Conservation (phyloP, 2,113 vertebrate genomes). For the Cyanoliseus patagonus region DNA sequence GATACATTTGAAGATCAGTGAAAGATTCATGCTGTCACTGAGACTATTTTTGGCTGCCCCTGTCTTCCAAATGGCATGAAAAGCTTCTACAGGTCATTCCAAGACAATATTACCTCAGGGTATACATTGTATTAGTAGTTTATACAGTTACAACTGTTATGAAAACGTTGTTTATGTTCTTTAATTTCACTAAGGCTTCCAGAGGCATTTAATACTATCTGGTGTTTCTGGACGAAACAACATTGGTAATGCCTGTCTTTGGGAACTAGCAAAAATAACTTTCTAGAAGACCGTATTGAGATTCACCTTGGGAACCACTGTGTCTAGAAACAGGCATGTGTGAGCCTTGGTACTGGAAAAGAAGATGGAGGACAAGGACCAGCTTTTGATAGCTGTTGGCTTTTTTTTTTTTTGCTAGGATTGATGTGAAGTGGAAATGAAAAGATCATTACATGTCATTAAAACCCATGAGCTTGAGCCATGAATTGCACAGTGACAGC, state of each 20-base stretch:
- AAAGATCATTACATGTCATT: neutral
- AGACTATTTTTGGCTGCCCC: slow-evolving; percentile 22
- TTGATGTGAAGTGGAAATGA: neutral
- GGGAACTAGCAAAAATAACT: neutral
- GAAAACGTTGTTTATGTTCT: neutral
- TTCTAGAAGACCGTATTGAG: neutral
- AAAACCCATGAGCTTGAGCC: neutral
- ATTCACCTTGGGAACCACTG: neutral
- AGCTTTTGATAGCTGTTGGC: neutral
- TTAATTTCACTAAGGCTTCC: neutral
- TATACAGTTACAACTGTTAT: neutral
- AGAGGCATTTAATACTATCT: neutral
- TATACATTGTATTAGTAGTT: neutral
- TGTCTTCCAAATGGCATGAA: neutral
- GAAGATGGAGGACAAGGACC: neutral
- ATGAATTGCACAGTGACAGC: neutral
- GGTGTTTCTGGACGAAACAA: neutral
- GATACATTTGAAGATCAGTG: neutral
- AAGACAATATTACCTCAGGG: neutral
- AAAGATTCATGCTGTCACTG: slow-evolving; percentile 15
- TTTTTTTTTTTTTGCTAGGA: neutral
- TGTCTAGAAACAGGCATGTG: neutral
- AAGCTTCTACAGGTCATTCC: neutral
- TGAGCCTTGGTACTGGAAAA: neutral
- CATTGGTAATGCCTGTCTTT: neutral